phyloP scores from a whole-genome alignment of 2,113 vertebrate species.

The Trogon melanurus region DNA sequence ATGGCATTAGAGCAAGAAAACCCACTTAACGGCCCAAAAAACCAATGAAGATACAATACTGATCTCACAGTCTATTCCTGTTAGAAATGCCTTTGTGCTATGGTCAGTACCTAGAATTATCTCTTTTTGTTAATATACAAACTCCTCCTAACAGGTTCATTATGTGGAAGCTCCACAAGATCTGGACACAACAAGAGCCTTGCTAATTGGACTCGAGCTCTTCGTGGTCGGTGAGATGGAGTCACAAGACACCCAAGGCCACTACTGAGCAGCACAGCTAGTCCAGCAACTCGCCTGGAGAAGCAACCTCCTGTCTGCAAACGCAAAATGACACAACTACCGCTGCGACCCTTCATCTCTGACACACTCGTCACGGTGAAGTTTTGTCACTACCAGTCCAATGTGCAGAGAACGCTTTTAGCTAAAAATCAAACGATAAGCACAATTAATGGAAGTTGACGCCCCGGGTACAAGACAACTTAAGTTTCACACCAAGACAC shows the following conservation, averaged over 20 bases:
- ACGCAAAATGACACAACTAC: background rate
- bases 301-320: background rate
- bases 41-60: background rate
- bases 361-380: fast-evolving
- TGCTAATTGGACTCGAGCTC: background rate
- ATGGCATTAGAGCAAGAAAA: background rate
- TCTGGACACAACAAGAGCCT: background rate
- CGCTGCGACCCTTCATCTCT: fast-evolving
- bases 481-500: background rate
- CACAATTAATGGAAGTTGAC: background rate
- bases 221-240: background rate
- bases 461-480: too few relatives aligned
- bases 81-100: background rate
- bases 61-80: fast-evolving
- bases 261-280: background rate
- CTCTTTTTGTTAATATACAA: too few relatives aligned
- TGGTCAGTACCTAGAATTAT: background rate
- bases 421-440: background rate
- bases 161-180: background rate
- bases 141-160: background rate
- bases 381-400: background rate
- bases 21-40: background rate
- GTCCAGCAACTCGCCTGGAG: background rate
- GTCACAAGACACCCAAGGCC: background rate
- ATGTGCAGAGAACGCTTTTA: fast-evolving